These are phyloP conservation scores for Nomia melanderi DNA, from an alignment of 1,140 invertebrate species.

Conservation along the genomic window DNA sequence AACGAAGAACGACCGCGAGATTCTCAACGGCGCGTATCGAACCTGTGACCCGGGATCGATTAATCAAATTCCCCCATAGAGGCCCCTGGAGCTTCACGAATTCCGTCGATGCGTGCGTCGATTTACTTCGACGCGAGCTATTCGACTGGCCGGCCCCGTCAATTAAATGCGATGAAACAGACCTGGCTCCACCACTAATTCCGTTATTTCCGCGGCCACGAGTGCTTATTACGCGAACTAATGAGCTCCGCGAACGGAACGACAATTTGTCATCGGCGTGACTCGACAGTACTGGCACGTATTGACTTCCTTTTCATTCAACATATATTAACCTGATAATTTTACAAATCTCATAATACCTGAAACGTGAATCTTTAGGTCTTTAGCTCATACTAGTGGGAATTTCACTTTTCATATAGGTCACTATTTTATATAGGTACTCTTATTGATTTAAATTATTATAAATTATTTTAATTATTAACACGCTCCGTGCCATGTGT, in stretches of 20 bases:
- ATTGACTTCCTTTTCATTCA: neutral
- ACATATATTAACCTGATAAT: too few species aligned
- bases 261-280: neutral
- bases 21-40: constrained; percentile 54
- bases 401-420: too few species aligned
- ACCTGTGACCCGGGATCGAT: constrained; percentile 58
- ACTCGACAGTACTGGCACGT: neutral
- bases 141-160: constrained; percentile 32
- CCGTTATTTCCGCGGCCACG: constrained; percentile 30
- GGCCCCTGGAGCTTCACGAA: constrained; percentile 34
- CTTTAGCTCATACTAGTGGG: too few species aligned
- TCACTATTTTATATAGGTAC: too few species aligned
- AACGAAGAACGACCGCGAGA: constrained; percentile 52
- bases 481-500: too few species aligned
- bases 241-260: neutral
- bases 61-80: constrained; percentile 54
- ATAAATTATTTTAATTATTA: too few species aligned
- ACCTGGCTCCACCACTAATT: constrained; percentile 32
- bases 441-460: too few species aligned
- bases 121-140: constrained; percentile 12
- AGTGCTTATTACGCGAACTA: constrained; percentile 17
- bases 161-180: constrained; percentile 39
- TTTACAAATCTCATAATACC: too few species aligned
- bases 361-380: too few species aligned
- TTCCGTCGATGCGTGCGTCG: constrained; percentile 42